phyloP scores from a whole-genome alignment of 1,140 invertebrate genomes.

The Daktulosphaira vitifoliae region DNA sequence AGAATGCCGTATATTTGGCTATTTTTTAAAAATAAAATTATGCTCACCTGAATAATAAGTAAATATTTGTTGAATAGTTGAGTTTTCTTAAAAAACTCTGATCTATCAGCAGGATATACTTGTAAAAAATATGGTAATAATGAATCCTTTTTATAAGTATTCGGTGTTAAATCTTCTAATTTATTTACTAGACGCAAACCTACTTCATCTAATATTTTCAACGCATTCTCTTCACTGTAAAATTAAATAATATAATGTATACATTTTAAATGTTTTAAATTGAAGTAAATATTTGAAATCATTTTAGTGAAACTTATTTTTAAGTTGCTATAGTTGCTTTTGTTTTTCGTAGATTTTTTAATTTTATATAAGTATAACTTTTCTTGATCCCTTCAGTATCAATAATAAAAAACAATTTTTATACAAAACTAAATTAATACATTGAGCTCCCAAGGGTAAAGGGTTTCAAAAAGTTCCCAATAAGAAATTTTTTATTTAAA shows the following conservation, averaged over 20 bases:
- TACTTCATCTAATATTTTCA: neutral
- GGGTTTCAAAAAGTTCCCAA: no score
- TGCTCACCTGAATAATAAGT: conserved; percentile 10
- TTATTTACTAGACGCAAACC: conserved; percentile 9
- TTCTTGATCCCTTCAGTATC: no score
- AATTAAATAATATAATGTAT: neutral
- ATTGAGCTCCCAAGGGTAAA: no score
- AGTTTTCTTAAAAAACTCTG: conserved; percentile 15
- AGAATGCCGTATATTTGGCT: neutral
- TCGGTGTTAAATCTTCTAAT: conserved; percentile 3
- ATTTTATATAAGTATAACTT: no score
- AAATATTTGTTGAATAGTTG: conserved; percentile 16
- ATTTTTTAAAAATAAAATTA: neutral
- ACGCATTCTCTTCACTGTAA: neutral
- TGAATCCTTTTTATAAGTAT: conserved; percentile 25
- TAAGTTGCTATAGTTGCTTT: no score
- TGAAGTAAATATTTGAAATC: no score
- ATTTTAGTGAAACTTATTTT: no score
- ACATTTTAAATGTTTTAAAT: neutral
- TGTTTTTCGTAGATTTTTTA: no score
- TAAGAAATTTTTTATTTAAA: no score
- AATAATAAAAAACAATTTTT: no score
- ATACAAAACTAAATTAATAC: no score
- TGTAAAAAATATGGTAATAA: conserved; percentile 22
- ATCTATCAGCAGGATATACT: conserved; percentile 11